Evolutionary conservation across 2,797 vertebrate genomes (phyloP).

Genomic region (Okamejei kenojei): DNA sequence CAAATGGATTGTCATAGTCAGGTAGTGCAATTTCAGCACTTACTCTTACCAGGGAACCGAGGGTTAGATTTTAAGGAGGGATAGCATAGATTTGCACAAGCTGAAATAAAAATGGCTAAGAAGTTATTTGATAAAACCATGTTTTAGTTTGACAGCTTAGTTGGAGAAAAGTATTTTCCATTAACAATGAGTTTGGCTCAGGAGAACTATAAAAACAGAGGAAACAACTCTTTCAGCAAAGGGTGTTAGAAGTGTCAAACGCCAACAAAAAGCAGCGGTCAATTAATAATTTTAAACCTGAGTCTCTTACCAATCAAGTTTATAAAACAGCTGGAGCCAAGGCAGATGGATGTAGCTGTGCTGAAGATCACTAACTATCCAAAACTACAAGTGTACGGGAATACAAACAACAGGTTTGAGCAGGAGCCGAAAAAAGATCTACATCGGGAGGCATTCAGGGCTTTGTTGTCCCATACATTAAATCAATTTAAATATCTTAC

Average conservation of each 20-base stretch:
- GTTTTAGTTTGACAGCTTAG: background rate
- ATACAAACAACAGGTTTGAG: background rate
- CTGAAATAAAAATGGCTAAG: background rate
- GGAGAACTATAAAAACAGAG: too few species aligned
- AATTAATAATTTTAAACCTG: background rate
- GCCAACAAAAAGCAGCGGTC: background rate
- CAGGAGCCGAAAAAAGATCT: background rate
- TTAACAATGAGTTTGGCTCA: background rate
- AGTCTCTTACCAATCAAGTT: background rate
- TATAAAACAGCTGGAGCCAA: background rate
- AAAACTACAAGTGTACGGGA: background rate
- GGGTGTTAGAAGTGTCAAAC: background rate
- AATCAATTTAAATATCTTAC: background rate
- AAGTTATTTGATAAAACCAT: too few species aligned
- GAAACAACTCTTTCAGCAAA: background rate
- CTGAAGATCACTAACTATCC: background rate
- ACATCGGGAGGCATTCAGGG: background rate
- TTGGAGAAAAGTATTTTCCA: background rate
- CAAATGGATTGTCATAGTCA: background rate
- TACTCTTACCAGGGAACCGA: background rate
- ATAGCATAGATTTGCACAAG: background rate
- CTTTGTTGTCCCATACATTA: background rate
- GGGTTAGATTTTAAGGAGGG: background rate
- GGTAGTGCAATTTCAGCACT: background rate
- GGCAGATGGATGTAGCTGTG: background rate